Evolutionary conservation across 2,797 vertebrate genomes (phyloP).

Genomic region (Coreius guichenoti): DNA sequence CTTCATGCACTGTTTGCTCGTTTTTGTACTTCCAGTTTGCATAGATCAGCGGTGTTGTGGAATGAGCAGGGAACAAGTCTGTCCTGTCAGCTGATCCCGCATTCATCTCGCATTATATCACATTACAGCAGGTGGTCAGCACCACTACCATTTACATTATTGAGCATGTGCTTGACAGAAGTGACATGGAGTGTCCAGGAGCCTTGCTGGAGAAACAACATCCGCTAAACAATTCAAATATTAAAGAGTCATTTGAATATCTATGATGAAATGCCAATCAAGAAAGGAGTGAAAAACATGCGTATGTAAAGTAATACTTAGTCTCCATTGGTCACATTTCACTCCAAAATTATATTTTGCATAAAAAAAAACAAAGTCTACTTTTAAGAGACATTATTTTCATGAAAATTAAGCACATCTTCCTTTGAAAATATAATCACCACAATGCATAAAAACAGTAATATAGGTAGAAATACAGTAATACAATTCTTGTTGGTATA

Average conservation of each 20-base stretch:
- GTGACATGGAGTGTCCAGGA: neutral
- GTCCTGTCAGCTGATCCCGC: slow-evolving; percentile 6
- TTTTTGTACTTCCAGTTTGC: neutral
- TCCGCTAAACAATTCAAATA: slow-evolving; percentile 19
- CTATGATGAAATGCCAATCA: neutral
- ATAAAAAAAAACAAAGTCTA: neutral
- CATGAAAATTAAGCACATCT: neutral
- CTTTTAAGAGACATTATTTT: neutral
- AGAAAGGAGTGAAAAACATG: neutral
- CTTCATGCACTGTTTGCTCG: neutral
- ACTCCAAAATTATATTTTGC: neutral
- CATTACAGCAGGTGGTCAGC: slow-evolving; percentile 71
- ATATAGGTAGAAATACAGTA: too few species aligned
- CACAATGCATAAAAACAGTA: neutral
- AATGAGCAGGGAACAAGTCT: slow-evolving; percentile 21
- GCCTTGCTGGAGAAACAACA: neutral
- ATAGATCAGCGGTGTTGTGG: neutral
- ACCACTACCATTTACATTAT: slow-evolving; percentile 69
- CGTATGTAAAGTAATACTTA: neutral
- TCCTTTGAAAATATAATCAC: neutral
- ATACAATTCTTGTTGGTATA: neutral
- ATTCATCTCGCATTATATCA: slow-evolving; percentile 53
- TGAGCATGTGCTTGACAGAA: slow-evolving; percentile 54
- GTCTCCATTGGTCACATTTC: neutral
- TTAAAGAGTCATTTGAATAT: neutral